A percentile compares a stretch with the other conserved stretches of the same genome.
Evolutionary conservation across 2,888 invertebrate genomes (phyloP).

Genomic region (Coleophora flavipennella): DNA sequence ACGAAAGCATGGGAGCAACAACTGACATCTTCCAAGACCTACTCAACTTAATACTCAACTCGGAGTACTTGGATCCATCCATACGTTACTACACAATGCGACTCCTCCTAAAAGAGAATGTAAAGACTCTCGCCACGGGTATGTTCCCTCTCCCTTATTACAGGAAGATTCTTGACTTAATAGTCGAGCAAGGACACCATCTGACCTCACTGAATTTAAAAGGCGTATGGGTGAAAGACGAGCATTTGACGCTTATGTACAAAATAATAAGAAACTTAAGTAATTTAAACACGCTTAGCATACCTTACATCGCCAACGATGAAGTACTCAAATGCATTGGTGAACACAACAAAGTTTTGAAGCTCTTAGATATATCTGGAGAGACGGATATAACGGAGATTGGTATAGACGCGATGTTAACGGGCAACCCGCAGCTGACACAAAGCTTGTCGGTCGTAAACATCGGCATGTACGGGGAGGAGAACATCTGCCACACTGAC

Average conservation of each 20-base stretch:
- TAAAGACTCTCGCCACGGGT: conserved; percentile 77
- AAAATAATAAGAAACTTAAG: conserved; percentile 72
- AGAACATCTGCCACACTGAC: conserved; percentile 77
- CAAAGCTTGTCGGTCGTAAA: conserved; percentile 74
- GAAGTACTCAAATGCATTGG: conserved; percentile 75
- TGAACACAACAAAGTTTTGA: conserved; percentile 68
- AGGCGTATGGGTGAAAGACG: conserved; percentile 82
- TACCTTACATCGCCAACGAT: conserved; percentile 81
- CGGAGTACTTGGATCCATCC: conserved; percentile 78
- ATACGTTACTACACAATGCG: conserved; percentile 77
- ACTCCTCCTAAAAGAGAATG: conserved; percentile 76
- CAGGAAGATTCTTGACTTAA: conserved; percentile 77
- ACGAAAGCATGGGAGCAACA: conserved; percentile 75
- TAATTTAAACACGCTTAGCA: conserved; percentile 74
- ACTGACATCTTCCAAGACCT: conserved; percentile 80
- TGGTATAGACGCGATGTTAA: conserved; percentile 73
- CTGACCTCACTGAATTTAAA: conserved; percentile 77
- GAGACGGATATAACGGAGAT: conserved; percentile 79
- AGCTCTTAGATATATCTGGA: conserved; percentile 78
- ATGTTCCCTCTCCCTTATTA: conserved; percentile 82
- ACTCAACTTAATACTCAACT: conserved; percentile 75
- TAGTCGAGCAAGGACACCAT: conserved; percentile 75
- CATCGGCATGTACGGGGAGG: conserved; percentile 80
- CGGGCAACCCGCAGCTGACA: conserved; percentile 63
- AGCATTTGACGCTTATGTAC: conserved; percentile 75